These are phyloP conservation scores for Andrena marginata DNA, from an alignment of 2,888 invertebrate genomes.

Conservation along the genomic window DNA sequence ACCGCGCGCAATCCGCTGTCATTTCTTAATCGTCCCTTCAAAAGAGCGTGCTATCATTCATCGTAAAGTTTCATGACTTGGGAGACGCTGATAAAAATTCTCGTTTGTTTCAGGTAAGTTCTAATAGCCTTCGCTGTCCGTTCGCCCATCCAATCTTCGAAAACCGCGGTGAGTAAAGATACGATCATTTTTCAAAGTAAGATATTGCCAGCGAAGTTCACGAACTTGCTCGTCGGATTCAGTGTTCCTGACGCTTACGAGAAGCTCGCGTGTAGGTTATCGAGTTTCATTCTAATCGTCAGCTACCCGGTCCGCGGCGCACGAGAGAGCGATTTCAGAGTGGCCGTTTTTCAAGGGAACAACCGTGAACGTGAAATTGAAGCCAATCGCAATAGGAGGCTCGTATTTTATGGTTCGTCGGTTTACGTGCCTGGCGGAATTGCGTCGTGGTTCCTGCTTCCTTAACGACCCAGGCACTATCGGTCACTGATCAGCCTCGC, in stretches of 20 bases:
- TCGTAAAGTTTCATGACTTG: neutral
- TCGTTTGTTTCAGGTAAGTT: slow-evolving; percentile 65
- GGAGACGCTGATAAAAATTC: slow-evolving; percentile 42
- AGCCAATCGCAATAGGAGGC: slow-evolving; percentile 32
- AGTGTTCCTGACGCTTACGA: slow-evolving; percentile 44
- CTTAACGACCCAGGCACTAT: slow-evolving; percentile 63
- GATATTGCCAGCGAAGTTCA: slow-evolving; percentile 29
- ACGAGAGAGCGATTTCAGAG: slow-evolving; percentile 27
- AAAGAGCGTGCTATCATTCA: neutral
- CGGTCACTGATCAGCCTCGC: slow-evolving; percentile 58
- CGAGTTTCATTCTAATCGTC: slow-evolving; percentile 55
- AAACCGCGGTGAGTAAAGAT: slow-evolving; percentile 46
- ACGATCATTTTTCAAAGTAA: slow-evolving; percentile 44
- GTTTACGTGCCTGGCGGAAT: slow-evolving; percentile 37
- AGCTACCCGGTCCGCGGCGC: slow-evolving; percentile 6
- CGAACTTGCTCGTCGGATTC: slow-evolving; percentile 46
- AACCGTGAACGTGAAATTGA: slow-evolving; percentile 55
- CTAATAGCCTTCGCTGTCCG: slow-evolving; percentile 9
- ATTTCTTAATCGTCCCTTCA: neutral
- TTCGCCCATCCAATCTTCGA: slow-evolving; percentile 26
- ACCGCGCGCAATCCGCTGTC: neutral
- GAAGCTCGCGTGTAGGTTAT: slow-evolving; percentile 52
- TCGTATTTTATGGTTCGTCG: slow-evolving; percentile 56
- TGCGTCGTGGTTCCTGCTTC: slow-evolving; percentile 48
- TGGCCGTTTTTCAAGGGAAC: slow-evolving; percentile 44